Evolutionary conservation across 2,113 vertebrate species (phyloP).

Genomic region (Cephalopterus ornatus): DNA sequence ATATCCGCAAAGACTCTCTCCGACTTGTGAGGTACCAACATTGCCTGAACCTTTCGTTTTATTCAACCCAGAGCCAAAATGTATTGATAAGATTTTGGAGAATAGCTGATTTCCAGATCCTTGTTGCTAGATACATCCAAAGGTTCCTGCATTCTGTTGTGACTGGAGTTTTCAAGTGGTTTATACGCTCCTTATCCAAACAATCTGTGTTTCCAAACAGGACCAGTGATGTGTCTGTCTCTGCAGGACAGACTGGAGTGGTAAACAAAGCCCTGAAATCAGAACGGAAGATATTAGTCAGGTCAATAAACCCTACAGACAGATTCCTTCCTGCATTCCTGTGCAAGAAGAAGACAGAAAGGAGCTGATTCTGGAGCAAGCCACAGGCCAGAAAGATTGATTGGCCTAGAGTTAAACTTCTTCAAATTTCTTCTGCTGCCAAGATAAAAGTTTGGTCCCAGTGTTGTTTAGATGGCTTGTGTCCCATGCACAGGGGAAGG

Average conservation of each 20-base stretch:
- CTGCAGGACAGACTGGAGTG: neutral
- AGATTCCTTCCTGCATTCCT: slow-evolving; percentile 25
- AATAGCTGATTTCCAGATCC: neutral
- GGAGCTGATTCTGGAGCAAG: neutral
- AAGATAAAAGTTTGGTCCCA: neutral
- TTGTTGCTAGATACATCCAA: neutral
- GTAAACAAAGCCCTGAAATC: neutral
- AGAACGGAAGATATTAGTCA: neutral
- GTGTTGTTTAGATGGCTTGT: neutral
- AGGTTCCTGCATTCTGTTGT: neutral
- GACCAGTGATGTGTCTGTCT: neutral
- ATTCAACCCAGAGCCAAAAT: neutral
- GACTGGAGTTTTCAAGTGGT: neutral
- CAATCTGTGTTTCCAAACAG: neutral
- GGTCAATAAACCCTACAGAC: neutral
- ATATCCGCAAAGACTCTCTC: slow-evolving; percentile 96
- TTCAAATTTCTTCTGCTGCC: neutral
- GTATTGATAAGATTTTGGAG: neutral
- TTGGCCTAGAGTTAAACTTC: neutral
- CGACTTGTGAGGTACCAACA: slow-evolving; percentile 87
- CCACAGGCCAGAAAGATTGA: neutral
- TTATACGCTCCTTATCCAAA: neutral
- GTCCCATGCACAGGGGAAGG: rapidly evolving
- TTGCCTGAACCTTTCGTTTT: neutral
- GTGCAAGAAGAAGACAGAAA: neutral